A percentile compares a stretch with the other conserved stretches of the same genome.
Conservation (phyloP, 2,888 invertebrate species). For the Aphodius granarius region DNA sequence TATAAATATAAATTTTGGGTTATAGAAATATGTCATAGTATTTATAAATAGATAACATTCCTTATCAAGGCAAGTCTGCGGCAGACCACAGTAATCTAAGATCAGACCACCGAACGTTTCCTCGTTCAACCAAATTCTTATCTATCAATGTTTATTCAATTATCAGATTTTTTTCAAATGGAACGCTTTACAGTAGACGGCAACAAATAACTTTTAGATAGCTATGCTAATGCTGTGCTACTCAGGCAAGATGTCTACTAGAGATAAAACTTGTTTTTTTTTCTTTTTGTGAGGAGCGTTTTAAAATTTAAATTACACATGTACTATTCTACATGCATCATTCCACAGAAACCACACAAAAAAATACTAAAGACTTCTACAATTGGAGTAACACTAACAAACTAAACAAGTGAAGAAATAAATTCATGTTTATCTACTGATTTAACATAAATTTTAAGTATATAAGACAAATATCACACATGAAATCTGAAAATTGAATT, state of each 20-base stretch:
- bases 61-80: not conserved
- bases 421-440: not conserved
- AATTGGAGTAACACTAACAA: too few species aligned
- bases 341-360: too few species aligned
- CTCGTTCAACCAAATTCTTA: not conserved
- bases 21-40: not conserved
- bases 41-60: not conserved
- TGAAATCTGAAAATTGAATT: too few species aligned
- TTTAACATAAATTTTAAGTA: not conserved
- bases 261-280: not conserved
- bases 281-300: too few species aligned
- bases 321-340: too few species aligned
- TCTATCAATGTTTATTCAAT: slow-evolving; percentile 6
- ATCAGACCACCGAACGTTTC: not conserved
- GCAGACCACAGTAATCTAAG: not conserved
- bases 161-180: not conserved
- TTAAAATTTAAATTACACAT: too few species aligned
- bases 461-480: not conserved
- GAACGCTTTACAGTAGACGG: not conserved
- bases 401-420: too few species aligned
- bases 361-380: too few species aligned
- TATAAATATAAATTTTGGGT: not conserved
- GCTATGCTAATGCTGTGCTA: not conserved
- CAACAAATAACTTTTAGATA: not conserved
- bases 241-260: not conserved